A percentile compares a stretch with the other conserved stretches of the same genome.
These are phyloP conservation scores for Drosophila emarginata DNA, from an alignment of 2,888 invertebrate species.

Conservation along the genomic window DNA sequence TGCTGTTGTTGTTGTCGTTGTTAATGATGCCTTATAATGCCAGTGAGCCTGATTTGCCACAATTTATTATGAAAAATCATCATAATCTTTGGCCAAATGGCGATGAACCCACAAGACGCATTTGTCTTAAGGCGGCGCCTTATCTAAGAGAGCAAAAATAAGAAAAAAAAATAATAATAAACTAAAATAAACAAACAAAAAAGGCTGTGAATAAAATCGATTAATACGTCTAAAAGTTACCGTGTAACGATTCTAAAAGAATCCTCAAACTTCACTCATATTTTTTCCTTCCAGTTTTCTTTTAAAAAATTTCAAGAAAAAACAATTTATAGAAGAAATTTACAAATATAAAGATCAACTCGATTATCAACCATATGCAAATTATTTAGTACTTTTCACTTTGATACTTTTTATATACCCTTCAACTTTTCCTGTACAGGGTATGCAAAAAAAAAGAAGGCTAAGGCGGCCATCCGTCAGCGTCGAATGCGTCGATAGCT, in stretches of 20 bases:
- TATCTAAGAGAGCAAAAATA: constrained; percentile 49
- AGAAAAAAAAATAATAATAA: background rate
- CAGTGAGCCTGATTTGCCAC: constrained; percentile 81
- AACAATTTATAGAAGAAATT: too few relatives aligned
- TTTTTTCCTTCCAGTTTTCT: too few relatives aligned
- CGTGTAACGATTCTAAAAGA: too few relatives aligned
- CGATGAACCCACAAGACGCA: constrained; percentile 78
- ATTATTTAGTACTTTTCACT: background rate
- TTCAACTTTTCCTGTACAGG: background rate
- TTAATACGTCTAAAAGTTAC: too few relatives aligned
- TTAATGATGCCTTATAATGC: constrained; percentile 79
- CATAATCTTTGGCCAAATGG: constrained; percentile 61
- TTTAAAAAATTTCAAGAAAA: too few relatives aligned
- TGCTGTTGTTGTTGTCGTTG: constrained; percentile 60
- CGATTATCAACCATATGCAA: background rate
- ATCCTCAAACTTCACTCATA: too few relatives aligned
- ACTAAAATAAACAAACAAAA: background rate
- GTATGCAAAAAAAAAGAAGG: background rate
- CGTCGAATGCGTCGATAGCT: constrained; percentile 72
- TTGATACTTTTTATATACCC: background rate
- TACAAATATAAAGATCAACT: background rate
- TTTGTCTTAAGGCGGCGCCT: constrained; percentile 75
- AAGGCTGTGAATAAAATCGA: background rate
- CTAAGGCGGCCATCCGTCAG: constrained; percentile 62
- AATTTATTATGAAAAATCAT: constrained; percentile 81